Evolutionary conservation across 2,113 vertebrate species (phyloP).

Genomic region (Zosterops japonicus): DNA sequence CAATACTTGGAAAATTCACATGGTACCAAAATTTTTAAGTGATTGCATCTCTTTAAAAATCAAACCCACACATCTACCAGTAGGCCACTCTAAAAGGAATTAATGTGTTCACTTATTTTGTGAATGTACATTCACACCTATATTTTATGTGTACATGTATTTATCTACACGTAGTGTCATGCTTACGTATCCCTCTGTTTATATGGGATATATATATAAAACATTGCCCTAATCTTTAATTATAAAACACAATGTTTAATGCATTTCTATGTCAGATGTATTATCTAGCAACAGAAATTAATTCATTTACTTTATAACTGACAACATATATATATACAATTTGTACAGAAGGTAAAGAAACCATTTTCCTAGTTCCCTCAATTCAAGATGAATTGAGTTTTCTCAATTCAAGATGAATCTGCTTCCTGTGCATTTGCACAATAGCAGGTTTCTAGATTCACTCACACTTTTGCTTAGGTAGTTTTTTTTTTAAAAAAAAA

Average conservation of each 20-base stretch:
- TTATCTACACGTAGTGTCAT: background rate
- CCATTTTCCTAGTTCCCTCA: background rate
- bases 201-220: background rate
- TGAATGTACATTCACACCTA: background rate
- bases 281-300: background rate
- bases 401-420: background rate
- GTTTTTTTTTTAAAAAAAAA: background rate
- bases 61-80: background rate
- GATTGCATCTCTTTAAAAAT: background rate
- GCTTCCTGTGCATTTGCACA: background rate
- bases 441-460: background rate
- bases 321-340: background rate
- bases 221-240: background rate
- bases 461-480: background rate
- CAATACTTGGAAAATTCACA: background rate
- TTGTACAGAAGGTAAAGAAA: background rate
- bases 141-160: background rate
- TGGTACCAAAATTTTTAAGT: background rate
- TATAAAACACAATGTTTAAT: background rate
- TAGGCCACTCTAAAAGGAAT: background rate
- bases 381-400: background rate
- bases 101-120: background rate
- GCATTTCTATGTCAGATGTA: background rate
- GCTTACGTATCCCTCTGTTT: background rate
- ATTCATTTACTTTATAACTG: background rate